These are phyloP conservation scores for Brachystomella parvula DNA, from an alignment of 1,140 invertebrate genomes.

Conservation along the genomic window DNA sequence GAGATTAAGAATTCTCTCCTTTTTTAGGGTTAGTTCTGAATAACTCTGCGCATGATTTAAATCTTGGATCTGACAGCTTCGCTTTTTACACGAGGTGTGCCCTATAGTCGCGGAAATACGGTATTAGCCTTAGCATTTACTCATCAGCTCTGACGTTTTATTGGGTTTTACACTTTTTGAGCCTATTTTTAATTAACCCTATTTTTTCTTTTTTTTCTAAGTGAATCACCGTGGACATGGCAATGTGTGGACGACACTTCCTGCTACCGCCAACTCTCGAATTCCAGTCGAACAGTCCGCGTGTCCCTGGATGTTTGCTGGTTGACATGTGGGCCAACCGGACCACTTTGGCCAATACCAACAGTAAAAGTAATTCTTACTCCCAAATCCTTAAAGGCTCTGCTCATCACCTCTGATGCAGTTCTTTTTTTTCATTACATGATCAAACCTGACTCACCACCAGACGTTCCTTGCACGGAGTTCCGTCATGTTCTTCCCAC, in stretches of 20 bases:
- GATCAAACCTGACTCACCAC: neutral
- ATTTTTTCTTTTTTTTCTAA: no score
- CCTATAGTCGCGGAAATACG: no score
- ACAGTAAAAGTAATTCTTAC: conserved; percentile 20
- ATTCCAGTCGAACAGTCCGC: conserved; percentile 16
- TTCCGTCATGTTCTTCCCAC: conserved; percentile 30
- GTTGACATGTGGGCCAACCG: conserved; percentile 29
- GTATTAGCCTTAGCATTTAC: no score
- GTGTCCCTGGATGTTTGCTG: conserved; percentile 33
- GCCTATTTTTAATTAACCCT: no score
- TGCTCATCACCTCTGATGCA: neutral
- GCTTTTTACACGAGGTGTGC: no score
- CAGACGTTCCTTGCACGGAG: neutral
- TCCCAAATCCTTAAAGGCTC: neutral
- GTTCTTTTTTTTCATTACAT: conserved; percentile 1
- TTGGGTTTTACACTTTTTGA: no score
- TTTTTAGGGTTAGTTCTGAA: no score
- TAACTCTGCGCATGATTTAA: no score
- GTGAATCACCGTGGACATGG: conserved; percentile 37
- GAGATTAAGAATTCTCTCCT: no score
- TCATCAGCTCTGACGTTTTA: no score
- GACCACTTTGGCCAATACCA: conserved; percentile 30
- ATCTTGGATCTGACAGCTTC: no score
- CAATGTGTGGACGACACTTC: conserved; percentile 28
- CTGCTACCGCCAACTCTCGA: conserved; percentile 28